These are phyloP conservation scores for Caenorhabditis sinica DNA, from an alignment of 2,888 invertebrate genomes.

Conservation along the genomic window DNA sequence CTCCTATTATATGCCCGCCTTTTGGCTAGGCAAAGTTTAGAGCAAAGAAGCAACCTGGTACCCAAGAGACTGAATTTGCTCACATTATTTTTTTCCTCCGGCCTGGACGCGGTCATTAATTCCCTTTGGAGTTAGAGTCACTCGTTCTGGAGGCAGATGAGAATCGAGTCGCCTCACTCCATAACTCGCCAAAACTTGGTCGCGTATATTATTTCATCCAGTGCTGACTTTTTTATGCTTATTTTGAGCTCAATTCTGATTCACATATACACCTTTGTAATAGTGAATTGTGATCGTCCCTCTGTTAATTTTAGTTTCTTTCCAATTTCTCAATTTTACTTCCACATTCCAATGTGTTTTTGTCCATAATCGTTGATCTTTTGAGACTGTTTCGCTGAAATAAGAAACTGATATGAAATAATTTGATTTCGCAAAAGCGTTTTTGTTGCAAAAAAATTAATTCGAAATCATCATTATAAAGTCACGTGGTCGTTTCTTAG, in stretches of 20 bases:
- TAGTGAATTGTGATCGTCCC: too few relatives aligned
- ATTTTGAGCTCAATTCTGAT: neutral
- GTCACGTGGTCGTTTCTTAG: neutral
- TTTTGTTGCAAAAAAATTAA: neutral
- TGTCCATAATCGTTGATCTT: neutral
- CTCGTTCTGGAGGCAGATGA: conserved; percentile 4
- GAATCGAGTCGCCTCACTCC: conserved; percentile 1
- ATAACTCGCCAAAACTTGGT: conserved; percentile 1
- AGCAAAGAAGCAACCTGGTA: neutral
- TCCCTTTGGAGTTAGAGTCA: conserved; percentile 8
- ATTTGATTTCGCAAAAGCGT: neutral
- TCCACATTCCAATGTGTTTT: neutral
- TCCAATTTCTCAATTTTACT: neutral
- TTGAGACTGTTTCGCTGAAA: neutral
- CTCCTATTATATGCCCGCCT: too few relatives aligned
- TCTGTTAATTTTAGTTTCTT: too few relatives aligned
- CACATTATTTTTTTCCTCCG: conserved; percentile 2
- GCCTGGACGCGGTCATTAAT: neutral
- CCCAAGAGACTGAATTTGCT: conserved; percentile 5
- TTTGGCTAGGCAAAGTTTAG: neutral
- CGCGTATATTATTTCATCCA: neutral
- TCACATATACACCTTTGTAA: too few relatives aligned
- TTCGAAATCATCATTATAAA: neutral
- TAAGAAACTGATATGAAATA: neutral
- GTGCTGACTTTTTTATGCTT: neutral